These are phyloP conservation scores for Adelphocoris suturalis DNA, from an alignment of 2,888 invertebrate species.

Conservation along the genomic window DNA sequence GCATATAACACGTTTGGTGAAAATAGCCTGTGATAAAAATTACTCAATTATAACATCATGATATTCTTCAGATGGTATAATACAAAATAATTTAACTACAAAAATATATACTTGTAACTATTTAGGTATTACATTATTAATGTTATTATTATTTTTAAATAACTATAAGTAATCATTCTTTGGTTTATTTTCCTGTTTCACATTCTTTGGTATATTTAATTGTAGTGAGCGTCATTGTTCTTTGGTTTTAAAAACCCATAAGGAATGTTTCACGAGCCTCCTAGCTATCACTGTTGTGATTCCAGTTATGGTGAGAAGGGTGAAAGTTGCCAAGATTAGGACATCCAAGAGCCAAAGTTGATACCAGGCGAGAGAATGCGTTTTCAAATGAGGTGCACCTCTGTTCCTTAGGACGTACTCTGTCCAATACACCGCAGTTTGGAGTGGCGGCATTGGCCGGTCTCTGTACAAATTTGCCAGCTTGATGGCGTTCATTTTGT, in stretches of 20 bases:
- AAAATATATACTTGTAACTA: too few species aligned
- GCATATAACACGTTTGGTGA: too few species aligned
- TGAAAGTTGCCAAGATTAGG: not conserved
- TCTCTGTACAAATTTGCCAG: slow-evolving; percentile 78
- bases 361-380: slow-evolving; percentile 36
- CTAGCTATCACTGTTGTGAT: not conserved
- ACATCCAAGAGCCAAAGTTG: slow-evolving; percentile 51
- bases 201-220: not conserved
- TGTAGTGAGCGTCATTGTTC: not conserved
- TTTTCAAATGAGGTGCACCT: slow-evolving; percentile 77
- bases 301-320: not conserved
- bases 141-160: too few species aligned
- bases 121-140: too few species aligned
- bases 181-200: not conserved
- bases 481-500: slow-evolving; percentile 70
- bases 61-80: too few species aligned
- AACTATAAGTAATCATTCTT: not conserved
- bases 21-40: too few species aligned
- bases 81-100: too few species aligned
- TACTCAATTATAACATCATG: too few species aligned
- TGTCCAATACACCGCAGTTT: slow-evolving; percentile 83
- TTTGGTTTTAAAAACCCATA: slow-evolving; percentile 35
- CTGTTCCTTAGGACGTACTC: slow-evolving; percentile 83
- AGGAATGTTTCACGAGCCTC: not conserved
- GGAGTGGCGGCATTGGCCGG: slow-evolving; percentile 81